Percentiles rank a stretch among this genome's conserved stretches.
Conservation (phyloP, 2,797 vertebrate genomes). For the Lithobates pipiens region DNA sequence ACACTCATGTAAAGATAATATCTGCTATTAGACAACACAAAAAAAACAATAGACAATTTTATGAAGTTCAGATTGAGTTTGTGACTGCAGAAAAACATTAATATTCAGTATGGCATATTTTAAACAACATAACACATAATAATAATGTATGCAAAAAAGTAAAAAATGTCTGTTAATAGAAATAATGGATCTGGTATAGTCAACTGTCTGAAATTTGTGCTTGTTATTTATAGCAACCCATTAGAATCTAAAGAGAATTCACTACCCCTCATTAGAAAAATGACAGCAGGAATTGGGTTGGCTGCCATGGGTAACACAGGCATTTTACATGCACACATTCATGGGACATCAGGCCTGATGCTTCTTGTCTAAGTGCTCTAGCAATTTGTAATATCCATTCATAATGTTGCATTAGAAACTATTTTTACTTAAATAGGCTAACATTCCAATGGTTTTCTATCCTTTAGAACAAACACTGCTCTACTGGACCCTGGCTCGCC, state of each 20-base stretch:
- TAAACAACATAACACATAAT: background rate
- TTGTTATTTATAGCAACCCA: too few species aligned
- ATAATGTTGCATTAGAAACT: background rate
- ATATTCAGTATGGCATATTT: background rate
- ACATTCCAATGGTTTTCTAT: conserved; percentile 3
- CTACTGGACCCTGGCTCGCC: conserved; percentile 91
- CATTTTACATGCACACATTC: too few species aligned
- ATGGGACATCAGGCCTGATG: background rate
- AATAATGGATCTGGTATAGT: background rate
- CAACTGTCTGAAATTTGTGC: too few species aligned
- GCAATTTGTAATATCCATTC: background rate
- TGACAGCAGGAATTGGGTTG: background rate
- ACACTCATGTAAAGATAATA: background rate
- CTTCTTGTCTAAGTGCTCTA: background rate
- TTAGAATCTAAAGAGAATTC: background rate
- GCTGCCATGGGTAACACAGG: background rate
- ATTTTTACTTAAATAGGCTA: background rate
- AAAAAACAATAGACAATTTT: background rate
- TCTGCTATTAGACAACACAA: background rate
- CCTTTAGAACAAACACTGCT: conserved; percentile 86
- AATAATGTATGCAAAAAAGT: background rate
- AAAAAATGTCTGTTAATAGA: too few species aligned
- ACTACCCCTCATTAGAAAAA: background rate
- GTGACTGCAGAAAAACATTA: background rate
- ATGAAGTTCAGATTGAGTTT: background rate